These are phyloP conservation scores for Epicampocera succincta DNA, from an alignment of 2,888 invertebrate species.

Conservation along the genomic window DNA sequence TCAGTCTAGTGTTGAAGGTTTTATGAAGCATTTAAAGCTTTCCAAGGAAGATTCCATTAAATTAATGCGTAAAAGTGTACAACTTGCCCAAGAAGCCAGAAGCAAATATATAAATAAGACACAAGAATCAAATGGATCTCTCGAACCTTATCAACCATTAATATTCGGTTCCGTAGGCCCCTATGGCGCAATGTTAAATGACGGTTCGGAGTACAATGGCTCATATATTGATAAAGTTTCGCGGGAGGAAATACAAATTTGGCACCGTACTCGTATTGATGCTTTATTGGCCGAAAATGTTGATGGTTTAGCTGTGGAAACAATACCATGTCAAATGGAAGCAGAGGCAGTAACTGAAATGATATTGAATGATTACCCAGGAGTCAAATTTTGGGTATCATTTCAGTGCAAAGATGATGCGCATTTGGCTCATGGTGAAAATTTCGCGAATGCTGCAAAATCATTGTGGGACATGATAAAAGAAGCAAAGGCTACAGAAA, in stretches of 20 bases:
- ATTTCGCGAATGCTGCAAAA: conserved; percentile 87
- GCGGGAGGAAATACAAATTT: conserved; percentile 87
- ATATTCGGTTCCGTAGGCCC: conserved; percentile 96
- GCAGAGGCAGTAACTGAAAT: conserved; percentile 91
- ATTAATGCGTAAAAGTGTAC: conserved; percentile 88
- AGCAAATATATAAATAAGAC: conserved; percentile 83
- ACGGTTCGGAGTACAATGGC: conserved; percentile 96
- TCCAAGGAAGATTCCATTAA: conserved; percentile 85
- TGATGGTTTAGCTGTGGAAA: conserved; percentile 94
- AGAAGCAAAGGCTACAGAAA: conserved; percentile 84
- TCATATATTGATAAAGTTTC: conserved; percentile 87
- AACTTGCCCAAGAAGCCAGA: conserved; percentile 87
- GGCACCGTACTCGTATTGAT: conserved; percentile 91
- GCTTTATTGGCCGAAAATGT: conserved; percentile 91
- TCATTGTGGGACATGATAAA: conserved; percentile 84
- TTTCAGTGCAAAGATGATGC: conserved; percentile 88
- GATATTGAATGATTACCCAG: conserved; percentile 87
- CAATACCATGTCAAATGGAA: conserved; percentile 92
- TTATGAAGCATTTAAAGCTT: conserved; percentile 87
- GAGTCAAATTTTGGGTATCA: conserved; percentile 89
- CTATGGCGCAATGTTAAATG: conserved; percentile 94
- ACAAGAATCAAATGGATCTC: conserved; percentile 42
- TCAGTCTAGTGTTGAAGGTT: conserved; percentile 91
- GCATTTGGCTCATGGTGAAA: conserved; percentile 89
- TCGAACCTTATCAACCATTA: conserved; percentile 82